Base-by-base conservation (phyloP, 2,797 vertebrate species). In the Enteromius viviparus region DNA sequence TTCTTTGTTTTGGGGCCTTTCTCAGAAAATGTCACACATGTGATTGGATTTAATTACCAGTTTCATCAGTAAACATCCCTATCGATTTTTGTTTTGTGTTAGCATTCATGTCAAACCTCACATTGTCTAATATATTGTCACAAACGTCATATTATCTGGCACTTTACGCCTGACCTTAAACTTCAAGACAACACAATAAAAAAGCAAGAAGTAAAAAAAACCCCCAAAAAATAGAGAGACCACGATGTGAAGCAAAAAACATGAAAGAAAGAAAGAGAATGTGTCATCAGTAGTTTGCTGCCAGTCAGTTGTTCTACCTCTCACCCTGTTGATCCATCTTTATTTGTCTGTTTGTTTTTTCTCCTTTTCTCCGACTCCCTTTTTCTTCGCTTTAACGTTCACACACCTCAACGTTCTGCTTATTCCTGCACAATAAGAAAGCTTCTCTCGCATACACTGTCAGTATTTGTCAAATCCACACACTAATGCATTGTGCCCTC, bases 401-500 rank as follows among this genome's bases (percentile, higher is more conserved):
- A 69, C 49, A 80, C 66, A 81, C 26, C 68, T 81, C 26, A 23
- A 6, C 15, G 10, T 72, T 71, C 32, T 40, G 40, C 55, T 81
- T 81, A 49, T 74, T 32, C 58, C 45, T 75, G 80, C 29, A 49
- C 80, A 81, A 65, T 34, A 75, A 65, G 9, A 75, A 65, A 65
- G 37, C 14, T 53, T 70, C 60, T 78, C 32, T 79, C 77, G 6
- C n/a, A 55, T 49, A 80, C 21, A 23, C 76, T 84, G 78, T 87
- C 81, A 84, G 60, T 58, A 37, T 83, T 60, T 55, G 32, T 72
- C 26, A 49, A 74, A 76, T 81, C 78, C 78, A 34, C 64, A 55
- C 78, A 45, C 58, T 77, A 62, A 83, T 87, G 72, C 81, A 82
- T 81, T 84, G 78, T 55, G 45, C 62, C 72, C 62, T 62, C 29